These are phyloP conservation scores for Asteroscopus sphinx DNA, from an alignment of 2,888 invertebrate species.

Conservation along the genomic window DNA sequence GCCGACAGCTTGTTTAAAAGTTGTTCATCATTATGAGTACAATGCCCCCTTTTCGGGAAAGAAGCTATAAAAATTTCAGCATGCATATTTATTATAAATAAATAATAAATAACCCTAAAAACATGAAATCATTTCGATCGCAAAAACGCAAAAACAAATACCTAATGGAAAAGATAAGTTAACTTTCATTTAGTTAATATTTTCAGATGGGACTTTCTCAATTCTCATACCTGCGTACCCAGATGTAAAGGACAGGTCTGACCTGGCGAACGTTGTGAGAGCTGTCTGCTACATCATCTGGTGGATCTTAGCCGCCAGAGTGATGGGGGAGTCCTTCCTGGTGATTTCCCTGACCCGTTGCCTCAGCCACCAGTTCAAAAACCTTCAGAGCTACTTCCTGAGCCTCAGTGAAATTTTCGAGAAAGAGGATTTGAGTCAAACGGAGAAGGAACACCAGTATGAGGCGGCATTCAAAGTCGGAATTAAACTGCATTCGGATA, in stretches of 20 bases:
- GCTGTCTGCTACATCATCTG: constrained; percentile 56
- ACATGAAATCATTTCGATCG: too few relatives aligned
- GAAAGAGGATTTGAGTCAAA: constrained; percentile 52
- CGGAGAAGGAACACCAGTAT: constrained; percentile 67
- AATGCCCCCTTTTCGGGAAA: too few relatives aligned
- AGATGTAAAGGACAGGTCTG: constrained; percentile 58
- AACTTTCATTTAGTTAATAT: not conserved
- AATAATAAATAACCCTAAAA: too few relatives aligned
- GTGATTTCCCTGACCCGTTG: constrained; percentile 58
- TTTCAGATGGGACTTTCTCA: constrained; percentile 64
- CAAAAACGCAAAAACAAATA: too few relatives aligned
- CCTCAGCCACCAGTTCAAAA: constrained; percentile 69
- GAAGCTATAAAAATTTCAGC: too few relatives aligned
- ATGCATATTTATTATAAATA: too few relatives aligned
- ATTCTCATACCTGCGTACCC: constrained; percentile 68
- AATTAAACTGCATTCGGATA: constrained; percentile 69
- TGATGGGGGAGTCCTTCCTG: constrained; percentile 53
- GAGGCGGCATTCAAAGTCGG: constrained; percentile 69
- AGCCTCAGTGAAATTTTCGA: constrained; percentile 66
- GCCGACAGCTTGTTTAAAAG: too few relatives aligned
- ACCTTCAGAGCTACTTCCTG: constrained; percentile 71
- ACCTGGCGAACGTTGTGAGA: constrained; percentile 51
- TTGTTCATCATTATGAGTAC: too few relatives aligned
- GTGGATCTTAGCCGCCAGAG: constrained; percentile 60
- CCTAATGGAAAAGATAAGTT: too few relatives aligned